Evolutionary conservation across 1,140 invertebrate genomes (phyloP).

Genomic region (Ostrea edulis): DNA sequence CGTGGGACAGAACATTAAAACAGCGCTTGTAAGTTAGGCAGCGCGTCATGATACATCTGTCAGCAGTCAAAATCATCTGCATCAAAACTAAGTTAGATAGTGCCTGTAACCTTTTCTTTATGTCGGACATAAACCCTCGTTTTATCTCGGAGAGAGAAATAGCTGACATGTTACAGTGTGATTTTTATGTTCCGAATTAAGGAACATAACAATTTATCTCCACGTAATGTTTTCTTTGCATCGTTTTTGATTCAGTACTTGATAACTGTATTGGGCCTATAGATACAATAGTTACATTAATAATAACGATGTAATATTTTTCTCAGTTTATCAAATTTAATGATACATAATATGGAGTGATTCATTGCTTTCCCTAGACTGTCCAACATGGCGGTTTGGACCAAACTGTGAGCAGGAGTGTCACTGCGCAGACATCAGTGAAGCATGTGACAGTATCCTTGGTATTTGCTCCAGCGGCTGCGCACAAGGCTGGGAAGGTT

Average conservation of each 20-base stretch:
- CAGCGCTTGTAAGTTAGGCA: neutral
- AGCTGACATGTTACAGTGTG: neutral
- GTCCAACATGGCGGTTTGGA: slow-evolving; percentile 70
- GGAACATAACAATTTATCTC: neutral
- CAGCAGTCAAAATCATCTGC: neutral
- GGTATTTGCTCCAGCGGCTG: slow-evolving; percentile 70
- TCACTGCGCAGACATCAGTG: slow-evolving; percentile 68
- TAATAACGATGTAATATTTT: neutral
- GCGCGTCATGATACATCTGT: neutral
- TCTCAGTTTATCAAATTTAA: neutral
- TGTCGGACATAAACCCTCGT: neutral
- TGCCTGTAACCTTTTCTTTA: neutral
- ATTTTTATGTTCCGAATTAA: slow-evolving; percentile 20
- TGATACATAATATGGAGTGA: neutral
- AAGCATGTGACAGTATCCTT: slow-evolving; percentile 72
- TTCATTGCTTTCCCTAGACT: slow-evolving; percentile 61
- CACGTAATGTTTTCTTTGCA: neutral
- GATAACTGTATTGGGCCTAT: neutral
- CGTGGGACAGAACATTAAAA: neutral
- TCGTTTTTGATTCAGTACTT: neutral
- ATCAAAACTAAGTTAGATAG: slow-evolving; percentile 1
- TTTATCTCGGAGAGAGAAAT: slow-evolving; percentile 14
- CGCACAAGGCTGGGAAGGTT: slow-evolving; percentile 69
- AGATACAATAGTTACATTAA: neutral
- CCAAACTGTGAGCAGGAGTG: slow-evolving; percentile 73